Evolutionary conservation across 1,140 invertebrate genomes (phyloP).

Genomic region (Papilio glaucus): DNA sequence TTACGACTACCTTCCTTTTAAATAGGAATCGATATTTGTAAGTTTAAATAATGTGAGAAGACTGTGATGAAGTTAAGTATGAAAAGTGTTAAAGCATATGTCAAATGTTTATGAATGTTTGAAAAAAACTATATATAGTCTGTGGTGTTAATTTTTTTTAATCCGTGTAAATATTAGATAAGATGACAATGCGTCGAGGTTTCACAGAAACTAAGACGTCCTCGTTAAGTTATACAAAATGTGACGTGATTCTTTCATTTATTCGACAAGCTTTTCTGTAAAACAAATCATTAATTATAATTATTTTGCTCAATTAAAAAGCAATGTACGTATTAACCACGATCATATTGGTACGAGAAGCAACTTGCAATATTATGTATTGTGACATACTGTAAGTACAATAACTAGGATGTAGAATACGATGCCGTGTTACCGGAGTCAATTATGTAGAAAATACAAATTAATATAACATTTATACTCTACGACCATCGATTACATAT

Average conservation of each 20-base stretch:
- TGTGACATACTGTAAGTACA: conserved; percentile 32
- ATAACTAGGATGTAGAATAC: conserved; percentile 30
- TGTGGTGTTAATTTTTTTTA: conserved; percentile 19
- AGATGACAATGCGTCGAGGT: conserved; percentile 36
- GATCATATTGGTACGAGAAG: neutral
- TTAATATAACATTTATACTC: conserved; percentile 2
- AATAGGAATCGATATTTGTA: conserved; percentile 45
- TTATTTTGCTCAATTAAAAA: conserved; percentile 37
- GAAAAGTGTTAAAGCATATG: conserved; percentile 57
- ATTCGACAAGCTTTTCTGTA: neutral
- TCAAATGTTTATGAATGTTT: conserved; percentile 53
- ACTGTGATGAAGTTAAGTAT: conserved; percentile 76
- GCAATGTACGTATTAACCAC: conserved; percentile 29
- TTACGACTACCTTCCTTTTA: conserved; percentile 47
- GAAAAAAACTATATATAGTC: conserved; percentile 33
- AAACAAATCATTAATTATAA: neutral
- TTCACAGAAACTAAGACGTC: conserved; percentile 44
- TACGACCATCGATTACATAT: neutral
- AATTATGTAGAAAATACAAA: conserved; percentile 36
- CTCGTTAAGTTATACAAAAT: conserved; percentile 1
- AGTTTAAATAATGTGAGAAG: conserved; percentile 70
- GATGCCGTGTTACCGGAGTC: conserved; percentile 35
- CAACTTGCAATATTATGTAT: conserved; percentile 30
- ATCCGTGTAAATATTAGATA: conserved; percentile 41
- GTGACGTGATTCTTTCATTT: neutral